A percentile compares a stretch with the other conserved stretches of the same genome.
Conservation (phyloP, 2,113 vertebrate genomes). For the Cervus canadensis region DNA sequence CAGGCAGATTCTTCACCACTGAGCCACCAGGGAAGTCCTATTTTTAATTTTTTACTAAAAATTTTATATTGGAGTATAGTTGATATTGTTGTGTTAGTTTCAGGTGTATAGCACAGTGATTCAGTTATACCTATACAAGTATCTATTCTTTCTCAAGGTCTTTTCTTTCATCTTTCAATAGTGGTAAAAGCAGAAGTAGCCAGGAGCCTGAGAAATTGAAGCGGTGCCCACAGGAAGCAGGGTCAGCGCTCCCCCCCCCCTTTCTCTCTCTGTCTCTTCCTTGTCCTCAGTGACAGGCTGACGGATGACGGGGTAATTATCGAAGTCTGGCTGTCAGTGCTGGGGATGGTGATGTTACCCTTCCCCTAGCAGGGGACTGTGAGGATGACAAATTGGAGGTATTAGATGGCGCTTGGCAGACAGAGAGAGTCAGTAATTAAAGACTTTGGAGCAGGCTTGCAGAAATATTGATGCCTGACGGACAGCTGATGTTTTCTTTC, state of each 20-base stretch:
- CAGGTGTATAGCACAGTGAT: neutral
- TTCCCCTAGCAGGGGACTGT: neutral
- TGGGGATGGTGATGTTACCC: neutral
- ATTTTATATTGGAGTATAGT: neutral
- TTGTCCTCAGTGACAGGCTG: neutral
- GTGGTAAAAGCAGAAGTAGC: neutral
- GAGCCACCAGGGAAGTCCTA: neutral
- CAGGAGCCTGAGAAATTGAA: neutral
- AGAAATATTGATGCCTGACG: constrained; percentile 13
- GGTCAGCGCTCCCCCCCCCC: neutral
- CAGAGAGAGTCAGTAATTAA: constrained; percentile 31
- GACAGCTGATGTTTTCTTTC: constrained; percentile 29
- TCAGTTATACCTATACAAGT: neutral
- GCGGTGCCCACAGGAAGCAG: neutral
- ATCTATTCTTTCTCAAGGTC: neutral
- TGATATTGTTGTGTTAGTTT: neutral
- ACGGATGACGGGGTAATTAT: neutral
- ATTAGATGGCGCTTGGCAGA: constrained; percentile 29
- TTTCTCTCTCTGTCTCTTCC: neutral
- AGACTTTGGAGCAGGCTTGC: neutral
- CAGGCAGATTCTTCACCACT: neutral
- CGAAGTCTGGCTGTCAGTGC: neutral
- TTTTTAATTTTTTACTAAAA: neutral
- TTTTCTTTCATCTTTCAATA: neutral
- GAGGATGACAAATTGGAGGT: constrained; percentile 1